Base-by-base conservation (phyloP, 2,113 vertebrate species). In the Colaptes auratus region DNA sequence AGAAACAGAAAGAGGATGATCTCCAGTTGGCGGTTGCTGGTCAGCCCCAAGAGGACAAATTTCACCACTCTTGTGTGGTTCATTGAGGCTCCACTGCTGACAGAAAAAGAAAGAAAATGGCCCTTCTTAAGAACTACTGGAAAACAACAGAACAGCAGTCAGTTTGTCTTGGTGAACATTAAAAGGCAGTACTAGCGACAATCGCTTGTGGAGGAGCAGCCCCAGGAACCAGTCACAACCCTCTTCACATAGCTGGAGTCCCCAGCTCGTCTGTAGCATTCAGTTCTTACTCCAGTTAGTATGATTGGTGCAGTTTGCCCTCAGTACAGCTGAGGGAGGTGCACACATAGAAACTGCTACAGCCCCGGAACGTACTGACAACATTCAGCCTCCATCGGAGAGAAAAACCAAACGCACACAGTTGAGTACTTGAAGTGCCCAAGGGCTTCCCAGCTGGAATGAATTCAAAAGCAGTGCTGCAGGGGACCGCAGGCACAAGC, bases 31-130 rank as follows among this genome's bases (percentile, higher is more conserved):
- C 5, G 36, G 36, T 69, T 65, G 24, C 50, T 23, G 2, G 82
- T 63, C 35, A 96, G 53, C 7, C 90, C 90, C 53, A 89, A 12
- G 15, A 97, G 79, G 31, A 92, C 72, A 58, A 96, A 96, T 35
- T 95, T 88, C 36, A 65, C 56, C 15, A 90, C 50, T 28, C 15
- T 73, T 66, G 91, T 93, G 53, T 4, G 28, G 74, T 92, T 93
- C 85, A 86, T 91, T 56, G 78, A 39, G 27, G 23, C 15, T 20
- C 23, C 58, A n/a, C 0, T 46, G 63, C 48, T 50, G 21, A 10
- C 48, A 50, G 48, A 50, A 50, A 50, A 50, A 50, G 48, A 16
- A 44, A 50, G 15, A 21, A 19, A 50, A 50, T 21, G 21, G 48
- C 48, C 48, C 20, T 21, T 50, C 18, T 50, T 19, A 19, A 50